Evolutionary conservation across 2,797 vertebrate species (phyloP).

Genomic region (Podargus strigoides): DNA sequence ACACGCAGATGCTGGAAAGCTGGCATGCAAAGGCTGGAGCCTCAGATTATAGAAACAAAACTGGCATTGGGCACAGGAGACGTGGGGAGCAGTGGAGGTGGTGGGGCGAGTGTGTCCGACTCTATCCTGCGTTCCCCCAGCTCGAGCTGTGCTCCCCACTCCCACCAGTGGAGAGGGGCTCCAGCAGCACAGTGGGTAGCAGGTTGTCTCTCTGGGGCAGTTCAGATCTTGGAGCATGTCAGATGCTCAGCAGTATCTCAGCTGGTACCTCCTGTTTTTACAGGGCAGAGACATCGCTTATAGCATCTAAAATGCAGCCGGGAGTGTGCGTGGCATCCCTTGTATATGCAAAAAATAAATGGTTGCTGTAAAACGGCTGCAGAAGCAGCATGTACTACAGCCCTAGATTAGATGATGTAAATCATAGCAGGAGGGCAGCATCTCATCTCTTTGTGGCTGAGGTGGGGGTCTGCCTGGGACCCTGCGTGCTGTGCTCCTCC

Average conservation of each 20-base stretch:
- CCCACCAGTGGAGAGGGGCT: neutral
- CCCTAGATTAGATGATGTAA: neutral
- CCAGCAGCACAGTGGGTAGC: neutral
- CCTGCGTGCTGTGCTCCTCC: neutral
- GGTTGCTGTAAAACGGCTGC: neutral
- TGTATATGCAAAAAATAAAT: neutral
- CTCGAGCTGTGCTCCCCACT: rapidly evolving
- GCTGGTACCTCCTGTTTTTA: neutral
- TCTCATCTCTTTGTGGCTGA: neutral
- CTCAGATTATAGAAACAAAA: neutral
- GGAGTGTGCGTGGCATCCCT: neutral
- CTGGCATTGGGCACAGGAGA: neutral
- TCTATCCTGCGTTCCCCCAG: neutral
- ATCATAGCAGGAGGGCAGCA: neutral
- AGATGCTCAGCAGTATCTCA: neutral
- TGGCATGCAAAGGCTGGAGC: neutral
- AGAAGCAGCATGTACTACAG: rapidly evolving
- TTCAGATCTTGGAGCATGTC: neutral
- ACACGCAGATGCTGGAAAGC: neutral
- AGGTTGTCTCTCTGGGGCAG: rapidly evolving
- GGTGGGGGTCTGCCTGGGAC: neutral
- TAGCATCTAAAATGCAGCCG: neutral
- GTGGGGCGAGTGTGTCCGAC: rapidly evolving
- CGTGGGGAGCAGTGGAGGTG: neutral
- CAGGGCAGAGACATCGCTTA: neutral